Base-by-base conservation (phyloP, 1,140 invertebrate genomes). In the Phthorimaea operculella region DNA sequence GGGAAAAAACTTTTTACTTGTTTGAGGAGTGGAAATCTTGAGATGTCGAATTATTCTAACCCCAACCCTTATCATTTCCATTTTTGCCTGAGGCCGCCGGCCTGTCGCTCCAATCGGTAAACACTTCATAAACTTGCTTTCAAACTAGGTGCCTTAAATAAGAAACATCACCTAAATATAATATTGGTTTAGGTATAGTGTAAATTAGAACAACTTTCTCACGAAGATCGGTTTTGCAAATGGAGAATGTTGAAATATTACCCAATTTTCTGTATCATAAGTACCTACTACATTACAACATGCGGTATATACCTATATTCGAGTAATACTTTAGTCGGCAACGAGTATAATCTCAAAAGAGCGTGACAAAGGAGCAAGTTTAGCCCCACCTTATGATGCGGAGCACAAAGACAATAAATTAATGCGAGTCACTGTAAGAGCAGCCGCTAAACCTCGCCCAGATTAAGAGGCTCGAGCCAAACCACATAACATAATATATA, bases 31-130 rank as follows among this genome's bases (percentile, higher is more conserved):
- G 21, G 21, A 28, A 28, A 28, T 28, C 21, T 28, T 28, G 6
- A 28, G 6, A 28, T 28, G 21, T 28, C 2, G 2, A 28, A 28
- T 28, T 28, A 2, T 28, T 28, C n/a, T n/a, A n/a, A n/a, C n/a
- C n/a, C n/a, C n/a, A 71, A 83, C 78, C 80, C 80, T 81, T 83
- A 77, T 83, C 80, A 81, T 67, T 79, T 74, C 75, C 72, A 80
- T 80, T 83, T 80, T n/a, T n/a, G n/a, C 72, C 70, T 67, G 63
- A 60, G 60, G 63, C 59, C 60, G 60, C n/a, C 60, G 60, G 53
- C 59, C 63, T 66, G 57, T 62, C 72, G 68, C 74, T 66, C 62
- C 65, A 63, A 70, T 69, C 72, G 70, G 60, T 57, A 66, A 70
- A 66, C 74, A 71, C 74, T 76, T 81, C 70, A 78, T 75, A 78